phyloP scores from a whole-genome alignment of 2,113 vertebrate genomes.

The Bucco capensis region DNA sequence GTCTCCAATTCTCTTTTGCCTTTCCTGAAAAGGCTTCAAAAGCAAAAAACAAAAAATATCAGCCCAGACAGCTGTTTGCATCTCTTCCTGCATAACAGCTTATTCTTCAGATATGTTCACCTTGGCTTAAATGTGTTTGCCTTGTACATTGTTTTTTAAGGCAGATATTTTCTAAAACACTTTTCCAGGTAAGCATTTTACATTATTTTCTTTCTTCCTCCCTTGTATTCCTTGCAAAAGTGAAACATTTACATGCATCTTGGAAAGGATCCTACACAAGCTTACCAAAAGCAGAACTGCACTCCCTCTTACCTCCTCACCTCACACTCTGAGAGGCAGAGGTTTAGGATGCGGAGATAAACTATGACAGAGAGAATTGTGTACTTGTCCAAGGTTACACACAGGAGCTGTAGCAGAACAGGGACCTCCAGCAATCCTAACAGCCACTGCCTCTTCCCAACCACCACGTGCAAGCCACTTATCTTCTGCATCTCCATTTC shows the following conservation, averaged over 20 bases:
- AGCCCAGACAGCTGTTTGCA: neutral
- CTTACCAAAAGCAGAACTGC: neutral
- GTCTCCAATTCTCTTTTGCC: neutral
- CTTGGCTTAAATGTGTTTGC: neutral
- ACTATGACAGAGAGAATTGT: neutral
- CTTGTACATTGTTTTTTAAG: neutral
- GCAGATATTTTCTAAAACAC: neutral
- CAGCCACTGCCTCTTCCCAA: neutral
- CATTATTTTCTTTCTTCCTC: neutral
- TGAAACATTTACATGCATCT: neutral
- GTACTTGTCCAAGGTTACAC: accelerated
- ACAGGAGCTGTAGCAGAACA: neutral
- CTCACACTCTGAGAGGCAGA: neutral
- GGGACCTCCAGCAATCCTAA: neutral
- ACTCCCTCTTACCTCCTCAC: no score
- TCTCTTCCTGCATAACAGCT: neutral
- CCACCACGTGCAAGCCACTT: neutral
- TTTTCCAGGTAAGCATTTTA: neutral
- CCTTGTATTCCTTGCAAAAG: neutral
- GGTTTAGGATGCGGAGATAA: neutral
- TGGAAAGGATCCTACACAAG: neutral
- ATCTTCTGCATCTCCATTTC: neutral
- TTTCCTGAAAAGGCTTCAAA: neutral
- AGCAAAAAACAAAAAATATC: neutral
- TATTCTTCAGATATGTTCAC: neutral